These are phyloP conservation scores for Leptestheria dahalacensis DNA, from an alignment of 1,140 invertebrate species.

Conservation along the genomic window DNA sequence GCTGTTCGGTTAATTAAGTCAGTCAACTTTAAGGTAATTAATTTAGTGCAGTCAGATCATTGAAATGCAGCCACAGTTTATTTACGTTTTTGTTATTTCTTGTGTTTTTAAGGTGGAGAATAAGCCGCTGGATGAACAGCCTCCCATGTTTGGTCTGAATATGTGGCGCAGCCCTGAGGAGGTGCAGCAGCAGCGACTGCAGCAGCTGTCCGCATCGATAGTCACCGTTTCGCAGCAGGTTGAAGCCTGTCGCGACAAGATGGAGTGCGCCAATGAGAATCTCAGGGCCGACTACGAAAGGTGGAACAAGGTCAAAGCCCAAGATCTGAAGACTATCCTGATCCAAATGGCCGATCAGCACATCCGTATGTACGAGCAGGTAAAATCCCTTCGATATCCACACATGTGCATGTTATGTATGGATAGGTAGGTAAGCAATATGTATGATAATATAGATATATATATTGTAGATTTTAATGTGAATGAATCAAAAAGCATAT, in stretches of 20 bases:
- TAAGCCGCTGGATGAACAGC: constrained; percentile 7
- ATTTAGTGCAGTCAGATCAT: too few species aligned
- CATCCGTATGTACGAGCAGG: constrained; percentile 48
- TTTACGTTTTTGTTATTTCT: too few species aligned
- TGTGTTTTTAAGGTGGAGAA: constrained; percentile 10
- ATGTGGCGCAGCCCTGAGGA: constrained; percentile 37
- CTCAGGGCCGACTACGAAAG: constrained; percentile 50
- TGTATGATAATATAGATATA: too few species aligned
- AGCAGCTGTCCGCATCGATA: constrained; percentile 35
- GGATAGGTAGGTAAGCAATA: too few species aligned
- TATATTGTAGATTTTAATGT: too few species aligned
- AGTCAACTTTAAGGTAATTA: too few species aligned
- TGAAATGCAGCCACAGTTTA: too few species aligned
- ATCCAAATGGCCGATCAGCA: constrained; percentile 48
- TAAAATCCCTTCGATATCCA: constrained; percentile 16
- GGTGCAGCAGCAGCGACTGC: constrained; percentile 37
- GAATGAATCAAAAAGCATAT: too few species aligned
- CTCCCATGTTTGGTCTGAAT: constrained; percentile 10
- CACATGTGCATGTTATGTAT: not conserved
- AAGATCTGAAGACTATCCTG: constrained; percentile 48
- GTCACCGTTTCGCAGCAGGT: constrained; percentile 38
- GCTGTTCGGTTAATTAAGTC: too few species aligned
- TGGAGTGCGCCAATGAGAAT: constrained; percentile 55
- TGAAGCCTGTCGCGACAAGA: constrained; percentile 41
- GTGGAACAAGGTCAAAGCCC: constrained; percentile 52